phyloP scores from a whole-genome alignment of 2,113 vertebrate genomes.

The Malurus melanocephalus region DNA sequence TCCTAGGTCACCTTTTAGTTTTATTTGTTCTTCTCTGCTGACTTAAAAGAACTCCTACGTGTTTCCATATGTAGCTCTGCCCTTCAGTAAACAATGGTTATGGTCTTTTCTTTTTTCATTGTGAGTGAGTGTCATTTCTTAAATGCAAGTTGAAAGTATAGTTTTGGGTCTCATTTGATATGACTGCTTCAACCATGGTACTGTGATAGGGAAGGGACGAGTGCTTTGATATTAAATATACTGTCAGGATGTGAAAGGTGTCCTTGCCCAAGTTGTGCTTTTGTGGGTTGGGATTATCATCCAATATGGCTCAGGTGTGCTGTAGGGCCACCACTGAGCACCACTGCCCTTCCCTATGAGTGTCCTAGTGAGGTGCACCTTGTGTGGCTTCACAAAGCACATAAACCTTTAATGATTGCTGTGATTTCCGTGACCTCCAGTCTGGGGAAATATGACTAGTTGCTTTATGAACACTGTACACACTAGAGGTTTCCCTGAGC shows the following conservation, averaged over 20 bases:
- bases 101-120: not conserved
- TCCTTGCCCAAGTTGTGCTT: not conserved
- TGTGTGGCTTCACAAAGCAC: not conserved
- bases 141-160: not conserved
- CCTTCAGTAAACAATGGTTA: not conserved
- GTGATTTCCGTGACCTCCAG: not conserved
- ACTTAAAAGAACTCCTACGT: not conserved
- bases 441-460: not conserved
- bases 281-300: not conserved
- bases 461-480: not conserved
- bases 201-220: not conserved
- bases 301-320: not conserved
- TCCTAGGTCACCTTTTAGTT: not conserved
- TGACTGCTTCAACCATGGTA: not conserved
- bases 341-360: not conserved
- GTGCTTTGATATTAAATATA: not conserved
- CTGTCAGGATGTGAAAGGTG: not conserved
- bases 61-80: not conserved
- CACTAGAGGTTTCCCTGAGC: not conserved
- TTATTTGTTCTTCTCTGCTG: not conserved
- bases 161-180: not conserved
- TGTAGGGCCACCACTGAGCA: not conserved
- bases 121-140: not conserved
- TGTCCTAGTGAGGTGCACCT: accelerated
- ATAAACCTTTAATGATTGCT: not conserved